Conservation (phyloP, 2,113 vertebrate species). For the Lethenteron camtschaticum region DNA sequence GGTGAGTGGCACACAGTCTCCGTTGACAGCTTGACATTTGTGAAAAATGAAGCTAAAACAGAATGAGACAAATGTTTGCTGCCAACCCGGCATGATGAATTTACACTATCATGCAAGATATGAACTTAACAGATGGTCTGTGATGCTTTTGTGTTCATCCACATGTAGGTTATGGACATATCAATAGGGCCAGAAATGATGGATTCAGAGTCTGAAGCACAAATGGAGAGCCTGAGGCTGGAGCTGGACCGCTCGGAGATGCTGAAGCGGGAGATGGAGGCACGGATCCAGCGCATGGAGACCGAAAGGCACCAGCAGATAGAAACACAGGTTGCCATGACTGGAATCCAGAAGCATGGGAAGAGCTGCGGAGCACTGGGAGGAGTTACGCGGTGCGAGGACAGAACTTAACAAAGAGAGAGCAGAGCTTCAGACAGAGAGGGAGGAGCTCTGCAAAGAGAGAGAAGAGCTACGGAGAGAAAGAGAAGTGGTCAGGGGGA, state of each 20-base stretch:
- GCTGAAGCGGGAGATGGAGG: constrained; percentile 35
- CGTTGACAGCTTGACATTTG: neutral
- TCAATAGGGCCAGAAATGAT: constrained; percentile 33
- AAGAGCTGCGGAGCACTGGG: constrained; percentile 18
- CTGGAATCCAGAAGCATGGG: constrained; percentile 20
- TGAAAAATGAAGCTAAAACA: neutral
- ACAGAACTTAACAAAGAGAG: constrained; percentile 22
- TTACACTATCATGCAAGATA: neutral
- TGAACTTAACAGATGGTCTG: neutral
- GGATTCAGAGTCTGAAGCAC: constrained; percentile 33
- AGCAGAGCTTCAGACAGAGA: constrained; percentile 36
- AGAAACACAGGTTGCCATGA: constrained; percentile 15
- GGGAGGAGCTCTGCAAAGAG: constrained; percentile 26
- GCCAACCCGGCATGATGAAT: neutral
- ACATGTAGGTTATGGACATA: constrained; percentile 38
- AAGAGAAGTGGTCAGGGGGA: constrained; percentile 16
- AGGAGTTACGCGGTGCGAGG: constrained; percentile 20
- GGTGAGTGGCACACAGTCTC: constrained; percentile 22
- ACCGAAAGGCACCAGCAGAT: constrained; percentile 42
- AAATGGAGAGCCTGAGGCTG: constrained; percentile 48
- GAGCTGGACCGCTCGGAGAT: constrained; percentile 64
- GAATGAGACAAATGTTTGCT: neutral
- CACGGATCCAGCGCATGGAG: constrained; percentile 39
- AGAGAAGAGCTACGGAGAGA: constrained; percentile 24
- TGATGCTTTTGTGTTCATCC: neutral